Percentiles rank a stretch among this genome's conserved stretches.
These are phyloP conservation scores for Gallinago stenura DNA, from an alignment of 2,797 vertebrate species.

Conservation along the genomic window DNA sequence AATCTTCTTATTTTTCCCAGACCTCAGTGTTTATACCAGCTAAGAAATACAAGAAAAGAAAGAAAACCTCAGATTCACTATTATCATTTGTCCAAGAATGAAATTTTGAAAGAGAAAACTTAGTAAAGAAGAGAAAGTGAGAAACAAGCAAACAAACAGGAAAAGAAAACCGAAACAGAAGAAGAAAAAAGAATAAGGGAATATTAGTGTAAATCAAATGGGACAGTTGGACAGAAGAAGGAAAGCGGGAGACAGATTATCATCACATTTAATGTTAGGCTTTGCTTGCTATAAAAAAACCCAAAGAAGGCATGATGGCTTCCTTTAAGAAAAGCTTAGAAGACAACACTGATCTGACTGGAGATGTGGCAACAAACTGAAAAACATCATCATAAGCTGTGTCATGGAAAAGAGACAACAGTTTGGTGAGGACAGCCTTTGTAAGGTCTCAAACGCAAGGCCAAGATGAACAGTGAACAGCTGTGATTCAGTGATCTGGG, in stretches of 20 bases:
- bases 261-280: neutral
- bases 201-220: neutral
- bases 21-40: neutral
- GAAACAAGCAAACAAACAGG: neutral
- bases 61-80: neutral
- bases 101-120: neutral
- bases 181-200: neutral
- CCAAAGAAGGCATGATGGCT: neutral
- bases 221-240: neutral
- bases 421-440: neutral
- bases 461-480: neutral
- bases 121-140: neutral
- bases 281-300: neutral
- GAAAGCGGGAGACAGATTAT: neutral
- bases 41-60: neutral
- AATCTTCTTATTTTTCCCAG: neutral
- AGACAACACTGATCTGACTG: too few relatives aligned
- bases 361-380: too few relatives aligned
- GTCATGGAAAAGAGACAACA: neutral
- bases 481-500: neutral
- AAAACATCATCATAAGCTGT: neutral
- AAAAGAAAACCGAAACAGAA: neutral
- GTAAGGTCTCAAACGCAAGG: neutral
- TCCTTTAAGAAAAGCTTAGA: neutral
- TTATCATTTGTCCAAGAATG: neutral